phyloP scores from a whole-genome alignment of 2,888 invertebrate genomes.

The Nysson spinosus region DNA sequence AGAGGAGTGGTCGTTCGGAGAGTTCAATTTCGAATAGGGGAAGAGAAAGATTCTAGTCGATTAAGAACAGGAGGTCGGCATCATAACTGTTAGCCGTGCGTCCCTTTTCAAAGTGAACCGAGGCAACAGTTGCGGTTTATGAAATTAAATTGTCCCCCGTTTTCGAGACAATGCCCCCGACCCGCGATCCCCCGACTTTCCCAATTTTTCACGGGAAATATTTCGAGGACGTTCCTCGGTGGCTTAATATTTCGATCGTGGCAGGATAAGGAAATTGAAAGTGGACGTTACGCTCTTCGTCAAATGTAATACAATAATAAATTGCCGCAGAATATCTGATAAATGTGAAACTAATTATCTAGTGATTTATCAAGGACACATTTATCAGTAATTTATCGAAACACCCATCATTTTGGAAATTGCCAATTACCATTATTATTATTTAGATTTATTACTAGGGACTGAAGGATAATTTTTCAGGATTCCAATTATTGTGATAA shows the following conservation, averaged over 20 bases:
- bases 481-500: too few species aligned
- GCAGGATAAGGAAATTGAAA: too few species aligned
- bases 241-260: too few species aligned
- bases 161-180: slow-evolving; percentile 63
- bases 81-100: slow-evolving; percentile 72
- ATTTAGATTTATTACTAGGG: too few species aligned
- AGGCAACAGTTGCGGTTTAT: slow-evolving; percentile 77
- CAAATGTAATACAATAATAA: neutral
- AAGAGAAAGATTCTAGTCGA: slow-evolving; percentile 20
- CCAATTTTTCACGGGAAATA: neutral
- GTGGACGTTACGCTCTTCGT: neutral
- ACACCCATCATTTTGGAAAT: too few species aligned
- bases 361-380: too few species aligned
- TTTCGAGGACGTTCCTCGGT: slow-evolving; percentile 16
- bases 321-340: neutral
- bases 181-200: slow-evolving; percentile 43
- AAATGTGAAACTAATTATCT: too few species aligned
- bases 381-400: too few species aligned
- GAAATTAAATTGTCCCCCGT: slow-evolving; percentile 75
- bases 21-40: neutral
- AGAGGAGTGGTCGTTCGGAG: neutral
- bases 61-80: slow-evolving; percentile 58
- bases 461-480: too few species aligned
- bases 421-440: too few species aligned
- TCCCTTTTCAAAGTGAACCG: slow-evolving; percentile 72